Evolutionary conservation across 2,797 vertebrate species (phyloP), one percentile per base, ranked within the genome.

Genomic region (Cirrhinus molitorella): DNA sequence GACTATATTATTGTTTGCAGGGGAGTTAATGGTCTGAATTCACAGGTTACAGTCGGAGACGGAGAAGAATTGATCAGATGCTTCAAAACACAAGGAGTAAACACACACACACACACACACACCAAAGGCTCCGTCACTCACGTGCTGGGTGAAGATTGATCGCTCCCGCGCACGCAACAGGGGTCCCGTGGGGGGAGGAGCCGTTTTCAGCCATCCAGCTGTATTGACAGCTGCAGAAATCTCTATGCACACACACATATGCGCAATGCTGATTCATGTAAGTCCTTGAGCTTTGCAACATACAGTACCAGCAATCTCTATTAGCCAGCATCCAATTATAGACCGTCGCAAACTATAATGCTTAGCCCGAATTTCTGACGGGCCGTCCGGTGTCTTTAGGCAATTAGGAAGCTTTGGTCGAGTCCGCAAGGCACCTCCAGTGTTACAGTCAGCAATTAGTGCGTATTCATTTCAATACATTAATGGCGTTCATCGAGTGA

Each of bases 401-500:
- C 86, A 86, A 86, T 87, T 83, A 87, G 79, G 83, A 90, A 76
- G 16, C 43, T 72, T 85, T 71, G 84, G 85, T 83, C 80, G 43
- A 70, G 83, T 68, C 59, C 49, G 47, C 63, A 47, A 81, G 59
- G 85, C 76, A 45, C 84, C 72, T 79, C 75, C 88, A 87, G 85
- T 76, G 85, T 89, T 80, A 87, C 31, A 79, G 90, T 94, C 92
- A 92, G 92, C 91, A 93, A 74, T 91, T 92, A 89, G 76, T 79
- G 70, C 79, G 83, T 90, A 91, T 93, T 93, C 23, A 91, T 93
- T 92, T 91, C 83, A 88, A 71, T 75, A 70, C 85, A 78, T 95
- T 91, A 94, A 91, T 89, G 89, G 85, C 79, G 76, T 81, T 89
- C 93, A 94, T 94, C 87, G 92, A 93, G 89, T 90, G 90, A 87